A percentile compares a stretch with the other conserved stretches of the same genome.
Evolutionary conservation across 2,113 vertebrate species (phyloP).

Genomic region (Rousettus leschenaultii): DNA sequence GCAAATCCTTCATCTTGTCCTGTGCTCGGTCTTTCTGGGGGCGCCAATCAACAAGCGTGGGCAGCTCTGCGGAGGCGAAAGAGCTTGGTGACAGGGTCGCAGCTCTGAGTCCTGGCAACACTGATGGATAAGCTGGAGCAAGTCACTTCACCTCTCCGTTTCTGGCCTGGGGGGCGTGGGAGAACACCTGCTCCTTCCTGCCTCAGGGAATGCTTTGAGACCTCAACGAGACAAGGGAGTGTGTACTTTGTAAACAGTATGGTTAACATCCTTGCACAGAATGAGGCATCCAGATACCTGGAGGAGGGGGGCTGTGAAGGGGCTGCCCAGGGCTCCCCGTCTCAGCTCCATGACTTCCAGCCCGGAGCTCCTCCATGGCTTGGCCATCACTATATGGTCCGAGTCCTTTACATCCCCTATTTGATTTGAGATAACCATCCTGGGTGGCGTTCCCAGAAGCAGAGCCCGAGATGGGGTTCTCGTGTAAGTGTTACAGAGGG

Average conservation of each 20-base stretch:
- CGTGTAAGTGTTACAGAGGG: not conserved
- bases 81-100: not conserved
- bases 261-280: not conserved
- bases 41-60: not conserved
- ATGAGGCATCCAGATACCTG: not conserved
- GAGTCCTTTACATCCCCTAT: not conserved
- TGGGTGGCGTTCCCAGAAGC: not conserved
- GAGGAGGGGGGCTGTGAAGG: no score
- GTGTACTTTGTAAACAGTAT: not conserved
- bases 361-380: not conserved
- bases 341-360: no score
- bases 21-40: not conserved
- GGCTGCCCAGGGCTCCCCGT: no score
- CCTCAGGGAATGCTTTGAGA: not conserved
- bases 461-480: not conserved
- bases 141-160: no score
- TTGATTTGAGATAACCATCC: not conserved
- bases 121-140: not conserved
- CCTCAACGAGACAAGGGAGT: not conserved
- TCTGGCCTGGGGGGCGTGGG: not conserved
- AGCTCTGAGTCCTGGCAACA: not conserved
- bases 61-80: not conserved
- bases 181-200: not conserved
- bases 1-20: not conserved
- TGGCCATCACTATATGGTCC: fast-evolving